Base-by-base conservation (phyloP, 2,888 invertebrate genomes). In the Eumerus sabulonum region DNA sequence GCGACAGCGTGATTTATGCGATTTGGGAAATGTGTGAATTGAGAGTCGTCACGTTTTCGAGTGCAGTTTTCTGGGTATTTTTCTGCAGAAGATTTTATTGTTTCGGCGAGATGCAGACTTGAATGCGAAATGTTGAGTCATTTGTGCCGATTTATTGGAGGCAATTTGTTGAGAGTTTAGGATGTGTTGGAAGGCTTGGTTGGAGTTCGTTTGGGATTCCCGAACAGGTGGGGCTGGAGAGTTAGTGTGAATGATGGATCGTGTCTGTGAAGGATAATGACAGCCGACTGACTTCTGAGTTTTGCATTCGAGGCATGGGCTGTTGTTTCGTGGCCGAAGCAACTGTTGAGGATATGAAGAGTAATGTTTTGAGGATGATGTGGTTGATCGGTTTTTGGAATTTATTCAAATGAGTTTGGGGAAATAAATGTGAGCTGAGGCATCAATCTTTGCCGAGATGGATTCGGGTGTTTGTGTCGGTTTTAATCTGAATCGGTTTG, bases 1-100 rank as follows among this genome's bases (percentile, higher is more conserved):
- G 64, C 63, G 71, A 56, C 50, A 48, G 44, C 35, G 77, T 72
- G 77, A 77, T 77, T 77, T 77, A 77, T 77, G 77, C 45, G 42
- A 59, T 38, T 27, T 59, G 60, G 53, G 72, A 40, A 40, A 67
- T 72, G 72, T 62, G 77, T 67, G 56, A 57, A 72, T 60, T 48
- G 57, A 51, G 53, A 72, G 66, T 40, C 71, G 40, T 71, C 71
- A 76, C 76, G 71, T 71, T 66, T 66, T 71, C 62, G 67, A 73
- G 53, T 18, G 42, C 35, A 56, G 51, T 42, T 60, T 47, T 76
- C 64, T 64, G n/a, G 59, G 54, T 59, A 54, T 38, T 71, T 36
- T 36, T 11, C 40, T 27, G 27, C 27, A 27, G 27, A 2, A 7
- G 27, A 16, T 47, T 74, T 76, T 66, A 72, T 77, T 71, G 63